phyloP scores from a whole-genome alignment of 2,797 vertebrate genomes.

The Rhinophrynus dorsalis region DNA sequence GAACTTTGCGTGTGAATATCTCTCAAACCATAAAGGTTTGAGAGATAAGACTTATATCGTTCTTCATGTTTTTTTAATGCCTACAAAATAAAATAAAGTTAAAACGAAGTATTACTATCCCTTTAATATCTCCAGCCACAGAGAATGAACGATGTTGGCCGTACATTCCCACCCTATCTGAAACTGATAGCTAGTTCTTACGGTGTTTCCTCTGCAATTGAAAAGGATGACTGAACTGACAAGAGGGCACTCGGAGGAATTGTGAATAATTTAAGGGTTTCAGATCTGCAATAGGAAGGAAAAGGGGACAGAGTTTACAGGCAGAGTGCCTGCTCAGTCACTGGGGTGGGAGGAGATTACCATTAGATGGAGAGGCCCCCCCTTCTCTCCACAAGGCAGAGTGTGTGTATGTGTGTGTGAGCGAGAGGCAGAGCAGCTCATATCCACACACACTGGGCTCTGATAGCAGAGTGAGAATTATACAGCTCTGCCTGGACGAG shows the following conservation, averaged over 20 bases:
- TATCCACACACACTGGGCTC: neutral
- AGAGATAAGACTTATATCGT: too few relatives aligned
- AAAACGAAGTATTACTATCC: too few relatives aligned
- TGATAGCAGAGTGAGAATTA: neutral
- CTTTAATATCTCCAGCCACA: too few relatives aligned
- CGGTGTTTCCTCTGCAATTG: neutral
- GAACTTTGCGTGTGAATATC: too few relatives aligned
- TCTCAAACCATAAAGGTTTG: too few relatives aligned
- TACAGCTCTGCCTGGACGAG: neutral
- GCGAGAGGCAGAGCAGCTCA: neutral
- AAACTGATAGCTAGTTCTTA: too few relatives aligned
- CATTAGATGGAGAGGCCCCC: conserved; percentile 2
- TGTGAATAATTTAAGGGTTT: conserved; percentile 17
- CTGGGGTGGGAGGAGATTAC: conserved; percentile 30
- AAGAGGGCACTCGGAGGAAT: neutral
- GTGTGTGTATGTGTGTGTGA: too few relatives aligned
- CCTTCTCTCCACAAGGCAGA: conserved; percentile 6
- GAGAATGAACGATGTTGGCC: too few relatives aligned
- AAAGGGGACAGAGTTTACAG: neutral
- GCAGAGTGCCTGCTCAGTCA: neutral
- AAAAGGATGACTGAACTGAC: neutral
- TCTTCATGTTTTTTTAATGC: too few relatives aligned
- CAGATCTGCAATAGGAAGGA: conserved; percentile 36
- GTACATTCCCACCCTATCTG: too few relatives aligned
- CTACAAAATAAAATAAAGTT: too few relatives aligned